Percentiles rank a stretch among this genome's conserved stretches.
These are phyloP conservation scores for Leptinotarsa juncta DNA, from an alignment of 2,888 invertebrate species.

Conservation along the genomic window DNA sequence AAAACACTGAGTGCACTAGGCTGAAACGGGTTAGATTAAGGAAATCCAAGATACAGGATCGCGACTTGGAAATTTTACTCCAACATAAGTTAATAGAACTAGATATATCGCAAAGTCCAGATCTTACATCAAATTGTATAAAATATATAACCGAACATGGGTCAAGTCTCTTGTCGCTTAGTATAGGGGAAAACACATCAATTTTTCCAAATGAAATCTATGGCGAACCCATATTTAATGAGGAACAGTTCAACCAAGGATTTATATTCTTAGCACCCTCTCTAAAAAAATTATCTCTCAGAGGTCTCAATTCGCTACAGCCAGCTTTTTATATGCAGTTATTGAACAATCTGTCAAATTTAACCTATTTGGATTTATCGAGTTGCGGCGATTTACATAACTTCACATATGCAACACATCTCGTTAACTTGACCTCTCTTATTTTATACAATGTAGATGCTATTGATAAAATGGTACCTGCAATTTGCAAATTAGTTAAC, in stretches of 20 bases:
- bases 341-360: slow-evolving; percentile 70
- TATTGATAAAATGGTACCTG: slow-evolving; percentile 72
- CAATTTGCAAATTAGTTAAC: slow-evolving; percentile 71
- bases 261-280: slow-evolving; percentile 72
- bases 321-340: slow-evolving; percentile 69
- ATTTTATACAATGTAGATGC: slow-evolving; percentile 84
- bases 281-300: slow-evolving; percentile 71
- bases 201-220: slow-evolving; percentile 67
- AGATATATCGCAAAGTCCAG: slow-evolving; percentile 80
- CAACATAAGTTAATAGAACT: slow-evolving; percentile 80
- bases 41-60: slow-evolving; percentile 78
- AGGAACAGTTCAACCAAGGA: slow-evolving; percentile 64
- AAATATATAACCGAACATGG: slow-evolving; percentile 77
- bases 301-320: slow-evolving; percentile 67
- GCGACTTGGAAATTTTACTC: slow-evolving; percentile 77
- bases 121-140: slow-evolving; percentile 74
- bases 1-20: slow-evolving; percentile 75
- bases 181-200: slow-evolving; percentile 77
- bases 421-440: slow-evolving; percentile 78
- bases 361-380: slow-evolving; percentile 80
- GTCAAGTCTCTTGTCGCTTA: slow-evolving; percentile 76
- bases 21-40: slow-evolving; percentile 77
- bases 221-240: slow-evolving; percentile 49
- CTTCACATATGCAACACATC: slow-evolving; percentile 74
- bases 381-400: slow-evolving; percentile 74